Evolutionary conservation across 2,888 invertebrate genomes (phyloP).

Genomic region (Ornithoptera priamus): DNA sequence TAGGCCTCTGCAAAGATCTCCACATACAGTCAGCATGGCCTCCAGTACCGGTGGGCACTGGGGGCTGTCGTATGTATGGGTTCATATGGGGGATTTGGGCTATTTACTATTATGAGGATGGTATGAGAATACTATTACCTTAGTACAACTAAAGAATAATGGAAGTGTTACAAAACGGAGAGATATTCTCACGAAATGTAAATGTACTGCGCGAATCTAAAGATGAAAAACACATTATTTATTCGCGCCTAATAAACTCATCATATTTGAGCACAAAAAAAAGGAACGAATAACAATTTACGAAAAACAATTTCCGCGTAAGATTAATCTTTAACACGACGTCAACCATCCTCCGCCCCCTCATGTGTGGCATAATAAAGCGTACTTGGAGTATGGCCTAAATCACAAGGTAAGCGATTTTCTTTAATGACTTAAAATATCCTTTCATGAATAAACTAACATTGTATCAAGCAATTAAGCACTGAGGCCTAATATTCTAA

Average conservation of each 20-base stretch:
- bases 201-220: neutral
- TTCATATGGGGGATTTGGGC: too few relatives aligned
- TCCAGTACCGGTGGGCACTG: too few relatives aligned
- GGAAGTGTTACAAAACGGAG: neutral
- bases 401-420: constrained; percentile 8
- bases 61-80: too few relatives aligned
- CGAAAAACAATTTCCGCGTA: constrained; percentile 61
- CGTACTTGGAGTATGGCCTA: constrained; percentile 37
- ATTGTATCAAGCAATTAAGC: too few relatives aligned
- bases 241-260: constrained; percentile 25
- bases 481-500: too few relatives aligned
- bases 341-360: constrained; percentile 48
- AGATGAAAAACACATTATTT: constrained; percentile 5
- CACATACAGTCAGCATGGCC: too few relatives aligned
- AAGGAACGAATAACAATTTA: constrained; percentile 41
- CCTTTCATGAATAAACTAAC: too few relatives aligned
- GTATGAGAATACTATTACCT: too few relatives aligned
- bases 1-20: too few relatives aligned
- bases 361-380: constrained; percentile 42
- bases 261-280: constrained; percentile 23
- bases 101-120: too few relatives aligned
- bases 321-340: constrained; percentile 64
- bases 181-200: neutral
- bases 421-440: neutral
- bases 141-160: too few relatives aligned